Conservation (phyloP, 2,888 invertebrate species). For the Drosophila algonquin region DNA sequence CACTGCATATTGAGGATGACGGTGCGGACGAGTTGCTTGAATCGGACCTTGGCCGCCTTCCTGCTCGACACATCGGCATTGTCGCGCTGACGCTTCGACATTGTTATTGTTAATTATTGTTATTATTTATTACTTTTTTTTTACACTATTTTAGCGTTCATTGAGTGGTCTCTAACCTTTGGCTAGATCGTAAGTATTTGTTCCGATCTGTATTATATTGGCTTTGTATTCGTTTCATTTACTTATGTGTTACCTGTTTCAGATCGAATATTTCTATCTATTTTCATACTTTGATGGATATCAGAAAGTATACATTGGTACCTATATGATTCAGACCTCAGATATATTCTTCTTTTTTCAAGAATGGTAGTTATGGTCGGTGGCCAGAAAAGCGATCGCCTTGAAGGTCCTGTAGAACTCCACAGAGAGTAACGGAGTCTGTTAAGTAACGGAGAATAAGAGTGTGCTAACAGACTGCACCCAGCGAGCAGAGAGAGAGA, state of each 20-base stretch:
- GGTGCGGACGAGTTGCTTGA: conserved; percentile 49
- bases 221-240: background rate
- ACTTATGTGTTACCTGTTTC: background rate
- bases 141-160: no score
- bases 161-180: background rate
- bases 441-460: no score
- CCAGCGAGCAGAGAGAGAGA: no score
- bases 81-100: conserved; percentile 32
- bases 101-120: background rate
- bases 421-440: no score
- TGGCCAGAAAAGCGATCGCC: no score
- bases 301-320: background rate
- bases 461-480: no score
- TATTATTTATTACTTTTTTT: no score
- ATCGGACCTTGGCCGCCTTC: conserved; percentile 36
- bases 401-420: no score
- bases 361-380: no score
- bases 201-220: background rate
- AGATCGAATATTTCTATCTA: background rate
- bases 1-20: conserved; percentile 52
- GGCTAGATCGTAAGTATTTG: background rate
- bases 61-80: conserved; percentile 3
- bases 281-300: background rate
- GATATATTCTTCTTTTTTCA: no score
- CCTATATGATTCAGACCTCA: background rate